These are phyloP conservation scores for Teleogryllus oceanicus DNA, from an alignment of 2,888 invertebrate species.

Conservation along the genomic window DNA sequence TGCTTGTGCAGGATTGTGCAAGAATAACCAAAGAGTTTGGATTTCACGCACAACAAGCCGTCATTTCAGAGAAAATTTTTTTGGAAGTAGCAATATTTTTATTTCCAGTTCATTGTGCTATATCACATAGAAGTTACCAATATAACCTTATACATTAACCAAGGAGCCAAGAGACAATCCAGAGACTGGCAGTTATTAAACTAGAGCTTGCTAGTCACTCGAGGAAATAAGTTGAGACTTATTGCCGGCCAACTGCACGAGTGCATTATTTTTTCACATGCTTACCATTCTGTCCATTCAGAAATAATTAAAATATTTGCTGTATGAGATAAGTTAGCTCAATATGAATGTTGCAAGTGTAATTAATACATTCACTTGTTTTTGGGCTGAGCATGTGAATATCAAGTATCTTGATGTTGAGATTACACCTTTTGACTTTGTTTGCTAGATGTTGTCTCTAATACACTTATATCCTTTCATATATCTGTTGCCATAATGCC, in stretches of 20 bases:
- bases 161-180: slow-evolving; percentile 11
- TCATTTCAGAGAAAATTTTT: background rate
- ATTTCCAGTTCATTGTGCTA: slow-evolving; percentile 1
- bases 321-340: no score
- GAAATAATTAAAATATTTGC: background rate
- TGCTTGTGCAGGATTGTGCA: slow-evolving; percentile 22
- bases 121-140: background rate
- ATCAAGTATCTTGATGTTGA: background rate
- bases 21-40: slow-evolving; percentile 21
- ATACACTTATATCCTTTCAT: background rate
- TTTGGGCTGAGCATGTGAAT: background rate
- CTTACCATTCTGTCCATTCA: slow-evolving; percentile 20
- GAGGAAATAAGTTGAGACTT: background rate
- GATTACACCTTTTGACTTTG: background rate
- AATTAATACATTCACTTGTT: background rate
- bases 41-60: slow-evolving; percentile 22
- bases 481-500: background rate
- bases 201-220: slow-evolving; percentile 12
- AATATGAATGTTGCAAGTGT: no score
- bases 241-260: slow-evolving; percentile 20
- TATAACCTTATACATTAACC: background rate
- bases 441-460: slow-evolving; percentile 1
- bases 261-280: slow-evolving; percentile 25
- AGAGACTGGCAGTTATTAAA: background rate
- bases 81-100: slow-evolving; percentile 19